phyloP scores from a whole-genome alignment of 2,797 vertebrate genomes.

The Microcaecilia unicolor region DNA sequence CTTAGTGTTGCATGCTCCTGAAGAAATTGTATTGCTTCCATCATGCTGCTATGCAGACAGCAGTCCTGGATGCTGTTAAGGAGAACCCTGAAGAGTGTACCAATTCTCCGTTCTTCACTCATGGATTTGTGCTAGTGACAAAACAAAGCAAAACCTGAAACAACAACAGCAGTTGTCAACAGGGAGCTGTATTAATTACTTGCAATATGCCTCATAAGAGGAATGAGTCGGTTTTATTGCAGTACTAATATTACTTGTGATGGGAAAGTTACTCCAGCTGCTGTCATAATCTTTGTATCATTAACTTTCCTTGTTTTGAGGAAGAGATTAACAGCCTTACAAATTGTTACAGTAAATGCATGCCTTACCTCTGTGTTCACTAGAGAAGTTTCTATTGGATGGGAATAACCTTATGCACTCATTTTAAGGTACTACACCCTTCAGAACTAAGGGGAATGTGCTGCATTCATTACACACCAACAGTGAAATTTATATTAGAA shows the following conservation, averaged over 20 bases:
- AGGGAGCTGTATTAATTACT: conserved; percentile 63
- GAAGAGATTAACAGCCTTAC: conserved; percentile 52
- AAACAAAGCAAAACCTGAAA: conserved; percentile 35
- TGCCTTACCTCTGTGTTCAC: conserved; percentile 37
- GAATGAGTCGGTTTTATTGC: conserved; percentile 54
- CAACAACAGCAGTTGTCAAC: conserved; percentile 44
- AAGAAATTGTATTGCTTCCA: conserved; percentile 20
- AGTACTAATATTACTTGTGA: conserved; percentile 52
- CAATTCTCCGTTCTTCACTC: conserved; percentile 13
- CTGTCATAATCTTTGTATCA: conserved; percentile 55
- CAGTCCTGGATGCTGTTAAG: conserved; percentile 40
- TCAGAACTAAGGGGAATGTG: not conserved
- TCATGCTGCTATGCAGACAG: conserved; percentile 4
- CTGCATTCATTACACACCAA: no score
- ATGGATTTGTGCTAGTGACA: conserved; percentile 18
- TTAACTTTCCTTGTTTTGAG: conserved; percentile 57
- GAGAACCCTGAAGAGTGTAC: conserved; percentile 20
- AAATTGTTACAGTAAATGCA: conserved; percentile 44
- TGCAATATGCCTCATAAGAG: conserved; percentile 61
- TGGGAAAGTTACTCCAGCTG: conserved; percentile 49
- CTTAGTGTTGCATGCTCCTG: conserved; percentile 20
- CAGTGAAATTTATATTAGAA: no score
- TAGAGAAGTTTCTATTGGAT: conserved; percentile 9
- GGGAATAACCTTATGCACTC: not conserved
- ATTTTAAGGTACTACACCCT: not conserved